phyloP scores from a whole-genome alignment of 2,113 vertebrate species.

The Mobula hypostoma region DNA sequence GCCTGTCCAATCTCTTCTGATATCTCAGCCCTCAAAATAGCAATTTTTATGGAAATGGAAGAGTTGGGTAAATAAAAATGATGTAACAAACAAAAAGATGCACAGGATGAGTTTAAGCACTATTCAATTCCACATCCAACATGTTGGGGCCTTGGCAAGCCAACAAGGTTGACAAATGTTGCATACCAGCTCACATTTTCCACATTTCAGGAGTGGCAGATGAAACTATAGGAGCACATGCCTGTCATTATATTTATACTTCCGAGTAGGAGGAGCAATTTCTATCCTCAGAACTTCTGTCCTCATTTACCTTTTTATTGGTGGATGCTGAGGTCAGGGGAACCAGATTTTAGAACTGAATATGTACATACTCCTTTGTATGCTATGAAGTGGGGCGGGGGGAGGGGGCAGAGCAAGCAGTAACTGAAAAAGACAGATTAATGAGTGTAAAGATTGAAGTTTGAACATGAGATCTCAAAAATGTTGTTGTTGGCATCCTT shows the following conservation, averaged over 20 bases:
- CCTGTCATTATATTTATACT: not conserved
- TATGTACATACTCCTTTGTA: too few relatives aligned
- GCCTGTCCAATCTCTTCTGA: too few relatives aligned
- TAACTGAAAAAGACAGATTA: not conserved
- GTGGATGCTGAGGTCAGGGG: not conserved
- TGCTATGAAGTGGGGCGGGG: too few relatives aligned
- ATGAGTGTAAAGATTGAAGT: not conserved
- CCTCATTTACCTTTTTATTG: not conserved
- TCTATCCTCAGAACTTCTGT: not conserved
- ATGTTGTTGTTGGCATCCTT: too few relatives aligned
- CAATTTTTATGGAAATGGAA: not conserved
- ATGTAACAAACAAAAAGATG: not conserved
- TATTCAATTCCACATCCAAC: not conserved
- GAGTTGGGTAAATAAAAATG: not conserved
- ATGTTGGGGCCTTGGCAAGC: not conserved
- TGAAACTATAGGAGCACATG: not conserved
- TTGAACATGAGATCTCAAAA: not conserved
- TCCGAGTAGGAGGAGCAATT: not conserved
- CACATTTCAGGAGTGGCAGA: not conserved
- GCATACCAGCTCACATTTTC: not conserved
- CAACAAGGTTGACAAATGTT: not conserved
- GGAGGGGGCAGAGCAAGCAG: not conserved
- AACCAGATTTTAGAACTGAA: too few relatives aligned
- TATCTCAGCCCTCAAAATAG: too few relatives aligned
- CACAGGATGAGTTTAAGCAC: not conserved